Percentiles rank a stretch among this genome's conserved stretches.
Evolutionary conservation across 1,140 invertebrate species (phyloP).

Genomic region (Eufriesea mexicana): DNA sequence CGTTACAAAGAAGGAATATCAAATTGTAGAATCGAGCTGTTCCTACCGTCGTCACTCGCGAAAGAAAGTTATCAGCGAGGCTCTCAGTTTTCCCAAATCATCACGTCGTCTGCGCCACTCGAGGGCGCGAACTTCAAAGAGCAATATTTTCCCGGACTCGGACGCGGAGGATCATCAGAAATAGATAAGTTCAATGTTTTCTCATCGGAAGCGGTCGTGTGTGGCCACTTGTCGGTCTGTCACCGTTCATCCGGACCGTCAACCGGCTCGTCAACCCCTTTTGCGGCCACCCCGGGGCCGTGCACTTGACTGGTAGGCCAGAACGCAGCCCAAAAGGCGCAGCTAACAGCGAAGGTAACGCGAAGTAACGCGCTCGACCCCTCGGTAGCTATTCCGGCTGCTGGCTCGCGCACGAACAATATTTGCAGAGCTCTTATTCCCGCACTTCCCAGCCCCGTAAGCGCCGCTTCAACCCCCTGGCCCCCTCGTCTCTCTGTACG

Average conservation of each 20-base stretch:
- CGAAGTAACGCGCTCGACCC: constrained; percentile 62
- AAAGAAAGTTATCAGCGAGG: not conserved
- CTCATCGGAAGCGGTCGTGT: constrained; percentile 49
- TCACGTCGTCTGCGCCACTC: not conserved
- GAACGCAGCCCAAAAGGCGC: constrained; percentile 53
- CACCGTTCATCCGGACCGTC: constrained; percentile 63
- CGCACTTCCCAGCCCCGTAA: constrained; percentile 58
- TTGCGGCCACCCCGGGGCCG: constrained; percentile 40
- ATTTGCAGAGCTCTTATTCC: constrained; percentile 82
- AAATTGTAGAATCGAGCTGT: not conserved
- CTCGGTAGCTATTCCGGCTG: constrained; percentile 65
- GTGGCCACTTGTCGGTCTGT: constrained; percentile 75
- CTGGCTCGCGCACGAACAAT: constrained; percentile 77
- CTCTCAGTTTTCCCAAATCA: constrained; percentile 10
- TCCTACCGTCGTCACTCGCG: too few species aligned
- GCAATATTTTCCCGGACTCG: constrained; percentile 39
- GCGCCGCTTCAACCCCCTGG: constrained; percentile 51
- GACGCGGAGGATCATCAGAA: constrained; percentile 30
- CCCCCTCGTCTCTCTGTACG: constrained; percentile 35
- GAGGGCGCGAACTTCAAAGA: constrained; percentile 26
- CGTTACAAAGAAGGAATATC: not conserved
- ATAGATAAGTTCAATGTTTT: constrained; percentile 62
- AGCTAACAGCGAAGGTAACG: constrained; percentile 69
- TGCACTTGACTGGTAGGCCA: constrained; percentile 70
- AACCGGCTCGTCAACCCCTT: constrained; percentile 68